Base-by-base conservation (phyloP, 2,113 vertebrate genomes). In the Atherinomorus stipes region DNA sequence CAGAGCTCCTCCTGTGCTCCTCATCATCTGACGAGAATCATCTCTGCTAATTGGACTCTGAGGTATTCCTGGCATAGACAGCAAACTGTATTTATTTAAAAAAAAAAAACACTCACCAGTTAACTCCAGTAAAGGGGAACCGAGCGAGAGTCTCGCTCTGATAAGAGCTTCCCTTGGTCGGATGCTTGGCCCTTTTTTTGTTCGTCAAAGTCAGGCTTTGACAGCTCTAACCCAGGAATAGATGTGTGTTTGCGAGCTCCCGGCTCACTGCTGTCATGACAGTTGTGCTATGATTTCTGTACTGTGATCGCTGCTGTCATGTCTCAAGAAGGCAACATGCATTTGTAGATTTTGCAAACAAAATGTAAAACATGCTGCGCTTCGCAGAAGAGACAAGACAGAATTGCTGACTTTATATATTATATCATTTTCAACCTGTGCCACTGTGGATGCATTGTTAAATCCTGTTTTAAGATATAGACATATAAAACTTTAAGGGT, bases 21-120 rank as follows among this genome's bases (percentile, higher is more conserved):
- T 80, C 78, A 28, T 21, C 78, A 45, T 64, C 45, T 64, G 64
- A 84, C 50, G 74, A 79, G 77, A 82, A 79, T 91, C 74, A 91
- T 90, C 74, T 45, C 19, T 49, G 75, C 78, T 92, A 90, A 90
- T 92, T 92, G 86, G 86, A 78, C 88, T 89, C 85, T 0, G 74
- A 86, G 78, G 90, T 64, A 83, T 91, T 85, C 74, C 28, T 67
- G 68, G 63, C 75, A 66, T 1, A 72, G 68, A 65, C 71, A 45
- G 64, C 64, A 76, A 68, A 72, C 83, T 60, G 58, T 58, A 64
- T 71, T 72, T 38, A 50, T 74, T 76, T 85, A 19, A 69, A 73
- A 83, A 69, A 73, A 83, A 86, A 19, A 86, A 19, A 15, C 64
- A 75, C 61, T 78, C 60, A 63, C 44, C 81, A 83, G 67, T 71